Evolutionary conservation across 2,113 vertebrate species (phyloP).

Genomic region (Kryptolebias marmoratus): DNA sequence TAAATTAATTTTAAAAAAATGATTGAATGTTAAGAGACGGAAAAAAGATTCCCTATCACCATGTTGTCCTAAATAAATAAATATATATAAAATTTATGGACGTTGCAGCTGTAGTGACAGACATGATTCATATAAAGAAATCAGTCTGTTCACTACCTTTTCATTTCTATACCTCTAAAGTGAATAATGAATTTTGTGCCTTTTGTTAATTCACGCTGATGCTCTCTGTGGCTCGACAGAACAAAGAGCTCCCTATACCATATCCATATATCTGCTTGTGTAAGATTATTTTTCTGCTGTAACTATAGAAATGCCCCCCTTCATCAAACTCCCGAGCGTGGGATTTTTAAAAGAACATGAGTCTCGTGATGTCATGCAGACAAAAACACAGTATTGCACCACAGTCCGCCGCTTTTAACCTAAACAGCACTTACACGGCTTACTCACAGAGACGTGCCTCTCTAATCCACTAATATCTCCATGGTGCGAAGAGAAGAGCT

Average conservation of each 20-base stretch:
- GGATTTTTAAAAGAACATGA: slow-evolving; percentile 12
- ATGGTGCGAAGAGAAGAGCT: no score
- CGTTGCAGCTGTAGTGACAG: no score
- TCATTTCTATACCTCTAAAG: no score
- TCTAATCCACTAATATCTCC: not conserved
- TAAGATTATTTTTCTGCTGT: slow-evolving; percentile 16
- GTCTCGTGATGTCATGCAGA: slow-evolving; percentile 28
- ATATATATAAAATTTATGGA: no score
- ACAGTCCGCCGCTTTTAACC: slow-evolving; percentile 20
- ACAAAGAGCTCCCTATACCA: slow-evolving; percentile 29
- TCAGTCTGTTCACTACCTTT: slow-evolving; percentile 2
- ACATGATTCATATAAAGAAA: not conserved
- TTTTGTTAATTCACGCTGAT: slow-evolving; percentile 25
- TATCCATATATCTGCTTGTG: not conserved
- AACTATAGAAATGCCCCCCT: slow-evolving; percentile 25
- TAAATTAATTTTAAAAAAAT: not conserved
- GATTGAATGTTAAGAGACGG: slow-evolving; percentile 4
- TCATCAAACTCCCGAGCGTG: slow-evolving; percentile 16
- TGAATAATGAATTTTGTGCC: slow-evolving; percentile 5
- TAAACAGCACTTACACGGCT: slow-evolving; percentile 2
- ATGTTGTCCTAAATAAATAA: not conserved
- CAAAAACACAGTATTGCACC: slow-evolving; percentile 28
- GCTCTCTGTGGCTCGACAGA: slow-evolving; percentile 34
- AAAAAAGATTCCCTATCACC: not conserved
- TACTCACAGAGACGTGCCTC: no score